A percentile compares a stretch with the other conserved stretches of the same genome.
Conservation (phyloP, 53 echinoderm and acorn worm genomes). For the Holothuria scabra region DNA sequence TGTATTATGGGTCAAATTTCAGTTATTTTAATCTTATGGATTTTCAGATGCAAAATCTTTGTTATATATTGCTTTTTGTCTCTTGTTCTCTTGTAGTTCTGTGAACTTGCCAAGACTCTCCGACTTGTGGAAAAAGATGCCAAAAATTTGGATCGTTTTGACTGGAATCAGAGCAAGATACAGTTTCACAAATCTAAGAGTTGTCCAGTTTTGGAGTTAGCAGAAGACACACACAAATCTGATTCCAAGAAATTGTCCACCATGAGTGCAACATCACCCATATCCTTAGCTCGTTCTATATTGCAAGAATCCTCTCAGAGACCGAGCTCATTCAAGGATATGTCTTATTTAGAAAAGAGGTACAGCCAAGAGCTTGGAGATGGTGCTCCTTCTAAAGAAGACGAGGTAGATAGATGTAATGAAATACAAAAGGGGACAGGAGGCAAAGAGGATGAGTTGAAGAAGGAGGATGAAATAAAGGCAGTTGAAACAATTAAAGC, state of each 20-base stretch:
- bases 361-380: constrained; percentile 35
- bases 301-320: constrained; percentile 66
- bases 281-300: constrained; percentile 66
- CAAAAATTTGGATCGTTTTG: constrained; percentile 29
- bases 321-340: constrained; percentile 90
- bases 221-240: not conserved
- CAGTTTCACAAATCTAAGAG: constrained; percentile 27
- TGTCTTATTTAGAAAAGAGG: constrained; percentile 70
- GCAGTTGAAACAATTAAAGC: constrained; percentile 19
- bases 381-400: not conserved
- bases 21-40: not conserved
- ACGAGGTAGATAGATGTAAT: not conserved
- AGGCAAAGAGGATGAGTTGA: not conserved
- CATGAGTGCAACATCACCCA: constrained; percentile 67
- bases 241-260: constrained; percentile 11
- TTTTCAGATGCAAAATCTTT: not conserved
- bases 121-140: constrained; percentile 24
- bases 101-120: constrained; percentile 42
- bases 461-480: not conserved
- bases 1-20: not conserved
- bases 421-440: constrained; percentile 11
- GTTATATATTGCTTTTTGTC: not conserved
- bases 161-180: constrained; percentile 66
- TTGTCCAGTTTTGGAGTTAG: constrained; percentile 16
- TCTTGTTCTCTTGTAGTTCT: constrained; percentile 4